These are phyloP conservation scores for Lottia gigantea DNA, from an alignment of 2,888 invertebrate genomes.

Conservation along the genomic window DNA sequence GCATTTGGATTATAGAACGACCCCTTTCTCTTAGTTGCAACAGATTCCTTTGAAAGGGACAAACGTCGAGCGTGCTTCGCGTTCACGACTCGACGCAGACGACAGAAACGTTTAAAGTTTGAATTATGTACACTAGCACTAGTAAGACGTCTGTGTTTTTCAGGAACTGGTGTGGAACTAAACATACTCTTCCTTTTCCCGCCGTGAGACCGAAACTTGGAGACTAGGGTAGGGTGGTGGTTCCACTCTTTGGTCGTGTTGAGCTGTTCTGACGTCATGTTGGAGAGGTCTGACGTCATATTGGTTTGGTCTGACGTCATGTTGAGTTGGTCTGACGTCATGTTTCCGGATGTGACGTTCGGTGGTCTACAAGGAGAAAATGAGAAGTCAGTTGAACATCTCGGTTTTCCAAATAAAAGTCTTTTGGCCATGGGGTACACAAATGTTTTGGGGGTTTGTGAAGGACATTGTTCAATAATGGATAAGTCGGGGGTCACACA, in stretches of 20 bases:
- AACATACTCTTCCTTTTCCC: not conserved
- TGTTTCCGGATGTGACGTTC: not conserved
- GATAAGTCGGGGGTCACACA: no score
- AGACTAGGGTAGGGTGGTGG: not conserved
- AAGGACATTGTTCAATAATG: no score
- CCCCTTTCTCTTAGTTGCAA: no score
- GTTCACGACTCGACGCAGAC: no score
- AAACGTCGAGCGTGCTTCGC: no score
- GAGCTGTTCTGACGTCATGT: not conserved
- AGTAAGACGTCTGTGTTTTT: not conserved
- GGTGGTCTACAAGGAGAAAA: slow-evolving; percentile 2
- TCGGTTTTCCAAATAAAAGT: no score
- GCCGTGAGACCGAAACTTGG: not conserved
- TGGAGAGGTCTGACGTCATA: not conserved
- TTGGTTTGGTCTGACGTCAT: not conserved
- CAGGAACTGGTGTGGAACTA: not conserved
- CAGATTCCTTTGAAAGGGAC: no score
- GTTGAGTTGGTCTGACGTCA: not conserved
- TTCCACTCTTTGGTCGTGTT: not conserved
- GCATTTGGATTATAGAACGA: no score
- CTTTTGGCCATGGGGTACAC: no score
- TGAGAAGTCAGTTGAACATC: no score
- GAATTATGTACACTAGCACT: not conserved
- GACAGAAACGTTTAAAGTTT: no score
- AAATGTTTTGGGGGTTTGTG: no score